Conservation (phyloP, 2,113 vertebrate genomes). For the crab-eating macaque (Macaca fascicularis) region T2T-MFA8v1.1 NC_088379.1:112580501-112581000, state of each 20-base stretch:
- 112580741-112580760: neutral
- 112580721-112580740: neutral
- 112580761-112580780: neutral
- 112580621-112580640: neutral
- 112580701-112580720: neutral
- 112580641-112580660: neutral
- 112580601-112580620: neutral
- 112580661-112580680: neutral
- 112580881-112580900: neutral
- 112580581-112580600: neutral
- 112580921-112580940: neutral
- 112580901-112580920: neutral
- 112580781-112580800: neutral
- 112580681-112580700: neutral
- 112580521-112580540: neutral
- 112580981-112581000: neutral
- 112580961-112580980: neutral
- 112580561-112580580: neutral
- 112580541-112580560: neutral
- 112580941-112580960: neutral
- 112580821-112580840: neutral
- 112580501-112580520: neutral
- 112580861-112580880: constrained; percentile 6
- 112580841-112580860: neutral
- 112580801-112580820: neutral